Evolutionary conservation across 2,888 invertebrate genomes (phyloP).

Genomic region (Gibbula magus): DNA sequence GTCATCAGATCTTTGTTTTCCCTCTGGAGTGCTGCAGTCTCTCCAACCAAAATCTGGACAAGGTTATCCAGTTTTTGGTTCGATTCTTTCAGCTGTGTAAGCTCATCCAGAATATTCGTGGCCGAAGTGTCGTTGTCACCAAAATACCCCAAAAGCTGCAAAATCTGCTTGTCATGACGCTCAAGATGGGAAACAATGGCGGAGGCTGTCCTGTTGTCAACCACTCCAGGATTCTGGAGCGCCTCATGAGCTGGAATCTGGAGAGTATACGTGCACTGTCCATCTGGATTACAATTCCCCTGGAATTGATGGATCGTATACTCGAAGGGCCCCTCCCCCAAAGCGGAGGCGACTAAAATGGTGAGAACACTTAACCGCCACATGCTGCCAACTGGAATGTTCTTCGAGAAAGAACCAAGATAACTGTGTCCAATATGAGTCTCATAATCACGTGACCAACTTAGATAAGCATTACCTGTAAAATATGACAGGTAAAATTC

Average conservation of each 20-base stretch:
- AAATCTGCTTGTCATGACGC: slow-evolving; percentile 31
- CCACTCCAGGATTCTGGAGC: slow-evolving; percentile 29
- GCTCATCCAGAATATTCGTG: slow-evolving; percentile 29
- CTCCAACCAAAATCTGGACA: slow-evolving; percentile 27
- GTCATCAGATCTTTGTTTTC: slow-evolving; percentile 25
- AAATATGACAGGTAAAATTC: too few species aligned
- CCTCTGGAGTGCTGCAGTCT: slow-evolving; percentile 15
- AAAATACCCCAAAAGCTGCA: slow-evolving; percentile 29
- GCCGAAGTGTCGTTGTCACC: slow-evolving; percentile 24
- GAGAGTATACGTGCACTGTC: slow-evolving; percentile 30
- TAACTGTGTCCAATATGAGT: neutral
- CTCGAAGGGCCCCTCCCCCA: slow-evolving; percentile 27
- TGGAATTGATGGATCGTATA: slow-evolving; percentile 33
- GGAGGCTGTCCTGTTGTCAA: slow-evolving; percentile 33
- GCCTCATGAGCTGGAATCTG: slow-evolving; percentile 28
- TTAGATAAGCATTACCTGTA: neutral
- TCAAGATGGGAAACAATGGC: slow-evolving; percentile 31
- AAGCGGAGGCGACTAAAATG: neutral
- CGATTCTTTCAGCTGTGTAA: slow-evolving; percentile 9
- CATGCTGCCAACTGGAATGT: neutral
- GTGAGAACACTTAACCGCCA: neutral
- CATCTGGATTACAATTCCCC: slow-evolving; percentile 33
- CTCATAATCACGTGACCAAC: neutral
- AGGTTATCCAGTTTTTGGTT: slow-evolving; percentile 28
- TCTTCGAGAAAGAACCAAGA: neutral